Evolutionary conservation across 2,797 vertebrate genomes (phyloP).

Genomic region (Semotilus atromaculatus): DNA sequence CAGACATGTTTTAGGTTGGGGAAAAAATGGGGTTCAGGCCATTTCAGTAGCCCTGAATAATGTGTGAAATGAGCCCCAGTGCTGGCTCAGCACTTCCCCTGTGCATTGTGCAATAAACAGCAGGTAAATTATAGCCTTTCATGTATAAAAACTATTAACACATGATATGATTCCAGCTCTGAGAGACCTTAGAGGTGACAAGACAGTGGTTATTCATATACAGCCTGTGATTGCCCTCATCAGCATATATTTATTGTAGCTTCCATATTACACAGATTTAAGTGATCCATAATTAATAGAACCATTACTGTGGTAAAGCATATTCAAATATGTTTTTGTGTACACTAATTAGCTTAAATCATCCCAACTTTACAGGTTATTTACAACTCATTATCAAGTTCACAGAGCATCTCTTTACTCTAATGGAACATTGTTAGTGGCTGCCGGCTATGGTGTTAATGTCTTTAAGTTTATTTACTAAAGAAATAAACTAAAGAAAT

Average conservation of each 20-base stretch:
- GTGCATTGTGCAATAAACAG: constrained; percentile 32
- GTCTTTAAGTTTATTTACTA: constrained; percentile 22
- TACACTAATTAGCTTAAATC: neutral
- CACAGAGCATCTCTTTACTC: neutral
- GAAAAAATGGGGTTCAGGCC: constrained; percentile 52
- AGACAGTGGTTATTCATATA: neutral
- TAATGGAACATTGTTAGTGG: neutral
- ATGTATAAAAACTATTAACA: neutral
- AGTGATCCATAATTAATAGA: neutral
- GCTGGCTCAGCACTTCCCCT: constrained; percentile 44
- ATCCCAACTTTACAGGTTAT: neutral
- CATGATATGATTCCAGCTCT: neutral
- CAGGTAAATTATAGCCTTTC: constrained; percentile 27
- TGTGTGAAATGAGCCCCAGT: constrained; percentile 41
- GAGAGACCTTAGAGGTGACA: neutral
- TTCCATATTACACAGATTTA: neutral
- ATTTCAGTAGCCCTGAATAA: constrained; percentile 38
- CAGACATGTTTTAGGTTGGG: constrained; percentile 44
- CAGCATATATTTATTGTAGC: neutral
- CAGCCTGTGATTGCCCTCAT: neutral
- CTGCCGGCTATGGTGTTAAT: neutral
- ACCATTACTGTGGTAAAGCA: neutral
- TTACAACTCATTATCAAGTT: constrained; percentile 5
- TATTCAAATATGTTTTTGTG: neutral
- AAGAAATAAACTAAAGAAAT: neutral